Evolutionary conservation across 2,888 invertebrate genomes (phyloP).

Genomic region (Emesis furor): DNA sequence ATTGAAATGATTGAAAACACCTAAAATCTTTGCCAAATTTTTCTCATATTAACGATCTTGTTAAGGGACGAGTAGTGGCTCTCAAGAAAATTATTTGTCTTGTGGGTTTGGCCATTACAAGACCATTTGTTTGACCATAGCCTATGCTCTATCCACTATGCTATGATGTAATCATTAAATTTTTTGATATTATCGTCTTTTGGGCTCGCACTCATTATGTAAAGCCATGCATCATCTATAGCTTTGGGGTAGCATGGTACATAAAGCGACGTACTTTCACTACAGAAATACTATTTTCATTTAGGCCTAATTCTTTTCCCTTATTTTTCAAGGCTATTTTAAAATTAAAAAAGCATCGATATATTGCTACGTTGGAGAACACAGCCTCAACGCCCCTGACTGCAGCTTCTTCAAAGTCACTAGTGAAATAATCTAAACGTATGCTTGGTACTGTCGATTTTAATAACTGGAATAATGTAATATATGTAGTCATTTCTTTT

Average conservation of each 20-base stretch:
- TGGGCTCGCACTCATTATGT: not conserved
- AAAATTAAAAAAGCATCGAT: not conserved
- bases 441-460: not conserved
- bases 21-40: too few relatives aligned
- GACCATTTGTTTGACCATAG: slow-evolving; percentile 2
- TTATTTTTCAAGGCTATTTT: not conserved
- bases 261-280: not conserved
- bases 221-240: not conserved
- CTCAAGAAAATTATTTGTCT: too few relatives aligned
- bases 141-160: not conserved
- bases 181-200: not conserved
- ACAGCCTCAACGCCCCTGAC: not conserved
- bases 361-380: not conserved
- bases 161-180: not conserved
- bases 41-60: too few relatives aligned
- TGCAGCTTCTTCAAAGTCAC: not conserved
- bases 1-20: too few relatives aligned
- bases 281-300: not conserved
- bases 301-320: not conserved
- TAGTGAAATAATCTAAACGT: not conserved
- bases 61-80: too few relatives aligned
- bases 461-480: not conserved
- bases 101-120: not conserved
- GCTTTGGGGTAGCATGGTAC: not conserved
- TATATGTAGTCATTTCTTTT: slow-evolving; percentile 4